Conservation (phyloP, 2,113 vertebrate genomes). For the Bothrops jararaca region DNA sequence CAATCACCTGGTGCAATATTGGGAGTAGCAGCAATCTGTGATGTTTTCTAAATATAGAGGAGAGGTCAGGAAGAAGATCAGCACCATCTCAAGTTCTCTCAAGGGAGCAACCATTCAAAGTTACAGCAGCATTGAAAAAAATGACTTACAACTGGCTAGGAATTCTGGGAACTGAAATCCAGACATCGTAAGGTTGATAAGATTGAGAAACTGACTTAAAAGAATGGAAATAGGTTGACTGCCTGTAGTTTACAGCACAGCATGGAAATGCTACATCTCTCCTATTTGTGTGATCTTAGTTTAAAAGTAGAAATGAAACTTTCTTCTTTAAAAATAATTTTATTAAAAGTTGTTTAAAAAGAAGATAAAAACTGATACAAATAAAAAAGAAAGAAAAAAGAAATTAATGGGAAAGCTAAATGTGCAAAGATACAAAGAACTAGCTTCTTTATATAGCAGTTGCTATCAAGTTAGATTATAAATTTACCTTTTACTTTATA, state of each 20-base stretch:
- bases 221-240: background rate
- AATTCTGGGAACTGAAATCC: background rate
- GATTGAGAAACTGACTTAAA: background rate
- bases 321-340: background rate
- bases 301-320: background rate
- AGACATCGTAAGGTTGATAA: background rate
- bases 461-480: too few species aligned
- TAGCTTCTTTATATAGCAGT: background rate
- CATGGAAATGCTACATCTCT: background rate
- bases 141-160: background rate
- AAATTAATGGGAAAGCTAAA: background rate
- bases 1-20: background rate
- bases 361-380: background rate
- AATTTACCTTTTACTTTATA: too few species aligned
- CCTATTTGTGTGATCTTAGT: background rate
- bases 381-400: background rate
- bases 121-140: background rate
- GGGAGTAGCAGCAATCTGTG: background rate
- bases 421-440: background rate
- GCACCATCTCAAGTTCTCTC: background rate
- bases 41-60: background rate
- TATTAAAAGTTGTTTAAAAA: background rate
- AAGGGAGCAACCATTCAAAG: background rate
- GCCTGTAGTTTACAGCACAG: background rate
- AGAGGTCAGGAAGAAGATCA: background rate